Evolutionary conservation across 2,888 invertebrate species (phyloP), one percentile per base, ranked within the genome.

Genomic region (Macaria notata): DNA sequence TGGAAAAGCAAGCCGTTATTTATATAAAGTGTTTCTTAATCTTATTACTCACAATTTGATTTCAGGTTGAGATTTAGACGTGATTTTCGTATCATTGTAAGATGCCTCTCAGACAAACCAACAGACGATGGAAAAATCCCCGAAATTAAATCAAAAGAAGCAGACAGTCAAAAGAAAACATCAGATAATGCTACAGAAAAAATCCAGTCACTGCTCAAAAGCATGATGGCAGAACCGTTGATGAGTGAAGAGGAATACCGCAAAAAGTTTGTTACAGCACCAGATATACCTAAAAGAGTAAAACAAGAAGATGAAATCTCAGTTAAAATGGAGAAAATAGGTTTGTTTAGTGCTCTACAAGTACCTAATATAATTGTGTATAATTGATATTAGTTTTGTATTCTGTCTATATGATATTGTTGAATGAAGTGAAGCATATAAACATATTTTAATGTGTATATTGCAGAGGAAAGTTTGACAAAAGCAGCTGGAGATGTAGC

Each of bases 401-500:
- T 19, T 19, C 19, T 19, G 19, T 19, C 19, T 19, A 19, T 19
- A 19, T 19, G 19, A 19, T 19, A 19, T 19, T 19, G 19, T 19
- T 19, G 19, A 19, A 19, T 19, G 19, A 19, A 19, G 19, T 19
- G 19, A 19, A 19, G 19, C 19, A 19, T 19, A 19, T 19, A 19
- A 19, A 19, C 2, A 19, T 19, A 19, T 36, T 36, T 6, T 36
- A 36, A 6, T 36, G 7, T 36, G 33, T 36, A 7, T 6, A 36
- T 79, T 82, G 3, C 73, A 91, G 92, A 89, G 71, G 81, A 88
- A 61, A 84, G 73, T 9, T 76, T 95, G 46, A 87, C 89, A 30
- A 86, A 87, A 69, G 96, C 96, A 7, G 96, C 95, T 0, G 93
- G 93, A 75, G 91, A 93, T 59, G 96, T 96, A n/a, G 96, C 97